A percentile compares a stretch with the other conserved stretches of the same genome.
These are phyloP conservation scores for Parotocinclus haroldoi DNA, from an alignment of 2,797 vertebrate genomes.

Conservation along the genomic window DNA sequence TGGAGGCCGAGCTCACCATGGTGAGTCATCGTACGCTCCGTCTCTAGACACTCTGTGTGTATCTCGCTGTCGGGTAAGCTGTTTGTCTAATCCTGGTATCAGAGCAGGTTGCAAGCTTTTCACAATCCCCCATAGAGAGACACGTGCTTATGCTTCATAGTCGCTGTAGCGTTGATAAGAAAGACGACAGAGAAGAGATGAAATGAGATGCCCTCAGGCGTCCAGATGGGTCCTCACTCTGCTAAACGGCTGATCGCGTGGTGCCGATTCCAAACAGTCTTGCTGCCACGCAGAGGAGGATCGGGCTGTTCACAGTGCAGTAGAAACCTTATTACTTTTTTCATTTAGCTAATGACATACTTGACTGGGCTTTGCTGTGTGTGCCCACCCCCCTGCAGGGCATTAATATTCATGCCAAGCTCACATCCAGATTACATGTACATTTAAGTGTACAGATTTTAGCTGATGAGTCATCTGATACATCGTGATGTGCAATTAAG, in stretches of 20 bases:
- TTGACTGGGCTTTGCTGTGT: conserved; percentile 37
- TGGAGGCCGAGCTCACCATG: conserved; percentile 96
- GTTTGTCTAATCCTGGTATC: not conserved
- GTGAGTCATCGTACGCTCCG: conserved; percentile 76
- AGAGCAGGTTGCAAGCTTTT: not conserved
- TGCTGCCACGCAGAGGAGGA: no score
- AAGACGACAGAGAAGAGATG: not conserved
- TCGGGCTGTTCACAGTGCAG: conserved; percentile 22
- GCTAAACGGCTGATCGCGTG: conserved; percentile 4
- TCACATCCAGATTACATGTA: no score
- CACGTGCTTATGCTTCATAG: conserved; percentile 17
- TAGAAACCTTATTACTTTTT: conserved; percentile 39
- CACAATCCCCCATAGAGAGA: not conserved
- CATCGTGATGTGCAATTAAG: no score
- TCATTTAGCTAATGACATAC: conserved; percentile 51
- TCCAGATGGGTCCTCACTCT: not conserved
- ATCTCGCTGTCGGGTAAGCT: not conserved
- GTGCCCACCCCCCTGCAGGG: conserved; percentile 19
- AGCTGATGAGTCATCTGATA: no score
- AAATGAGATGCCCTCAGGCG: conserved; percentile 3
- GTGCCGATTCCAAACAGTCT: conserved; percentile 1
- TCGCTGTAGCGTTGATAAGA: conserved; percentile 22
- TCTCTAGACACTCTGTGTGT: no score
- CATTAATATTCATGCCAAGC: no score
- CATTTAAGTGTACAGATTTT: no score